Evolutionary conservation across 2,797 vertebrate genomes (phyloP), one percentile per base, ranked within the genome.

Genomic region (Oophaga sylvatica): DNA sequence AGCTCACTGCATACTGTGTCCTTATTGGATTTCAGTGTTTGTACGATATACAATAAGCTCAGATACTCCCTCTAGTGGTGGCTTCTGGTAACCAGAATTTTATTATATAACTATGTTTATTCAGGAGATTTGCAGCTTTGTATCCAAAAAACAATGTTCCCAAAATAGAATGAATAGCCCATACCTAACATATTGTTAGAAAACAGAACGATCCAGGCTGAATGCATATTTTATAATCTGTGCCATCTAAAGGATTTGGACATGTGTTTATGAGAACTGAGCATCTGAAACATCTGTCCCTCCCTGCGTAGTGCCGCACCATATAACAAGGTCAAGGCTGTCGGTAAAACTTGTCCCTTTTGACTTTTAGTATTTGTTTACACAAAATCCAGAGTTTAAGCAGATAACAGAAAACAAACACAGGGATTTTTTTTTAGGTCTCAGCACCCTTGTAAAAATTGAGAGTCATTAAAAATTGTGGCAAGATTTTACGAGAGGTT

Each of bases 391-490:
- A 48, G 71, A 67, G 71, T 76, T 83, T 56, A 78, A 78, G 80
- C 68, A 60, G 87, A 88, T 88, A 84, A 80, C 63, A 48, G 11
- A 80, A 80, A 62, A 81, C 81, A 88, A 84, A 84, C 81, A 84
- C 3, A n/a, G 65, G 31, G 53, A 35, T 79, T 80, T 82, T 70
- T 3, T 56, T 68, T 76, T 16, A 12, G 73, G 68, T 73, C 56
- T 56, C 31, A 71, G 35, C 35, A 16, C 19, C 56, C 59, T 83
- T 76, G 76, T 88, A 84, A 88, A 88, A 73, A 84, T 11, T 19
- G 41, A 86, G 76, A 84, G 81, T 84, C 76, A 70, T 88, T 88
- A 88, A 84, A 53, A 88, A 80, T 8, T 57, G 85, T 80, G 76
- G 10, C 65, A 79, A 15, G 62, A 70, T 80, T 88, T 88, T 80